Evolutionary conservation across 2,113 vertebrate species (phyloP).

Genomic region (Chauna torquata): DNA sequence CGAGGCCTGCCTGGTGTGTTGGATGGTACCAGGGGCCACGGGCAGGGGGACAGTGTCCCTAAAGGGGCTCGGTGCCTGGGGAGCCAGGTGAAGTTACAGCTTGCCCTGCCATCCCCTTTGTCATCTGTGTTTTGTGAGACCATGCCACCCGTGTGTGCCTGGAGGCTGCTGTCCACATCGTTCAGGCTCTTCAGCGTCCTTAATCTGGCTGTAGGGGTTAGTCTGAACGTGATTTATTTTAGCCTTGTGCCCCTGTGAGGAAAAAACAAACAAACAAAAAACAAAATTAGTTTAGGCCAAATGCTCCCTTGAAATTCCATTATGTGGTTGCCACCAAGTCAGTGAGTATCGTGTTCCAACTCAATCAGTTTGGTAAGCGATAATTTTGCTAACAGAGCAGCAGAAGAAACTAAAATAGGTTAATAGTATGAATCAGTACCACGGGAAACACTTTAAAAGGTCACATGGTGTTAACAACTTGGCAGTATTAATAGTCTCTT

Average conservation of each 20-base stretch:
- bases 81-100: too few species aligned
- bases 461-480: neutral
- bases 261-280: too few species aligned
- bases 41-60: neutral
- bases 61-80: too few species aligned
- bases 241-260: neutral
- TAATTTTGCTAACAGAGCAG: neutral
- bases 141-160: too few species aligned
- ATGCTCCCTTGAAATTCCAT: neutral
- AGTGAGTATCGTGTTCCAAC: accelerated
- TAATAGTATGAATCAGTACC: accelerated
- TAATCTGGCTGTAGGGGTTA: neutral
- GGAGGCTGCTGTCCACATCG: too few species aligned
- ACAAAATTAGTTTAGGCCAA: accelerated
- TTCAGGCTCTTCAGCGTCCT: too few species aligned
- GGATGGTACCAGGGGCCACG: neutral
- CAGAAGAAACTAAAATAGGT: neutral
- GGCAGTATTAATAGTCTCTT: neutral
- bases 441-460: neutral
- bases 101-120: too few species aligned
- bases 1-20: too few species aligned
- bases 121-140: too few species aligned
- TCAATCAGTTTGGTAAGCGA: neutral
- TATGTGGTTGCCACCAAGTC: accelerated
- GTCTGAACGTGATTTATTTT: neutral